These are phyloP conservation scores for Pyrochroa serraticornis DNA, from an alignment of 2,888 invertebrate genomes.

Conservation along the genomic window DNA sequence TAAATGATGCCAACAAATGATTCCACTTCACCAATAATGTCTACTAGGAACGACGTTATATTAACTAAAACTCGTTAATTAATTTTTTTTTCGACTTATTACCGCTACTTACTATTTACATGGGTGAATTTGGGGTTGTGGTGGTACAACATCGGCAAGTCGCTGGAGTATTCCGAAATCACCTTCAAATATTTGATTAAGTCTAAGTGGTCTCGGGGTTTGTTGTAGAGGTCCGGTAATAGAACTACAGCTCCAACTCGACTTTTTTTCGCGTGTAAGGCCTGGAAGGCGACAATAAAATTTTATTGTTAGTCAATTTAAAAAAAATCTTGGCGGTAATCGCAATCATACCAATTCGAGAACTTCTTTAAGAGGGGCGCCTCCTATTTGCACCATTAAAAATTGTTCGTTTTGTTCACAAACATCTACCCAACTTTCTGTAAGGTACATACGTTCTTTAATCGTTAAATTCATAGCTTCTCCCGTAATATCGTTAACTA, in stretches of 20 bases:
- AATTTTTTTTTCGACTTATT: too few species aligned
- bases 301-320: too few species aligned
- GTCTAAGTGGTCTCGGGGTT: constrained; percentile 64
- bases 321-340: neutral
- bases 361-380: constrained; percentile 45
- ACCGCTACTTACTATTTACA: constrained; percentile 69
- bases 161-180: constrained; percentile 72
- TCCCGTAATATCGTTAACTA: constrained; percentile 45
- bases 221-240: constrained; percentile 77
- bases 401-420: constrained; percentile 40
- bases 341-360: constrained; percentile 39
- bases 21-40: constrained; percentile 54
- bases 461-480: constrained; percentile 45
- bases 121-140: constrained; percentile 75
- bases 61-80: constrained; percentile 46
- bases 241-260: constrained; percentile 71
- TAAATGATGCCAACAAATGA: constrained; percentile 54
- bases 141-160: constrained; percentile 77
- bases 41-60: constrained; percentile 50
- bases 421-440: constrained; percentile 41
- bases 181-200: constrained; percentile 68
- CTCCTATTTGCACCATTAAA: constrained; percentile 47
- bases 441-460: constrained; percentile 39
- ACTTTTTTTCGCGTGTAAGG: constrained; percentile 66
- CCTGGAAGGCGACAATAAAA: constrained; percentile 55